Conservation (phyloP, 2,797 vertebrate species). For the Labroides dimidiatus region DNA sequence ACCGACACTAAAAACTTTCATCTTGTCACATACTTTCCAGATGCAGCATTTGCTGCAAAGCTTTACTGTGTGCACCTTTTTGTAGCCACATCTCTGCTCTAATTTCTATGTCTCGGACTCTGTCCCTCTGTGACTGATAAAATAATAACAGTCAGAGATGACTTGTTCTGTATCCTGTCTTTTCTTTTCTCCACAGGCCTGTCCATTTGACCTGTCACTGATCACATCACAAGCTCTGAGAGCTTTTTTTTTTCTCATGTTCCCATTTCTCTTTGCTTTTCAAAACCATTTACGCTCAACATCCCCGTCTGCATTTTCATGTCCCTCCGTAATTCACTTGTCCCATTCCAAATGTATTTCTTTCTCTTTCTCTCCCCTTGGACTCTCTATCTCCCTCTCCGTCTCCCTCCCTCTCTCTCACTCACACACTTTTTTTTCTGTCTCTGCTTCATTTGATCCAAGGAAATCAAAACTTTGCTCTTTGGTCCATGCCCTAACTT, state of each 20-base stretch:
- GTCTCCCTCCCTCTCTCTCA: slow-evolving; percentile 1
- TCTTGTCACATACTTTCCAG: neutral
- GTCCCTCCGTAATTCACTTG: slow-evolving; percentile 23
- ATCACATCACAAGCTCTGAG: slow-evolving; percentile 56
- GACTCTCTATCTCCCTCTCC: too few relatives aligned
- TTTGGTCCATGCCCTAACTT: slow-evolving; percentile 4
- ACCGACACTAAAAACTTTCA: neutral
- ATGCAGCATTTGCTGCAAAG: neutral
- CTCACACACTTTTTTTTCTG: slow-evolving; percentile 3
- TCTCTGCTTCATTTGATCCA: slow-evolving; percentile 16
- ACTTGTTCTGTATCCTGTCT: slow-evolving; percentile 34
- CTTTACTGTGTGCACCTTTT: slow-evolving; percentile 3
- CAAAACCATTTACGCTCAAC: slow-evolving; percentile 53
- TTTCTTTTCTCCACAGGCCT: slow-evolving; percentile 43
- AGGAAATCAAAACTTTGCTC: slow-evolving; percentile 23
- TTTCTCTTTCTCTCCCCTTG: too few relatives aligned
- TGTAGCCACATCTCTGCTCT: slow-evolving; percentile 32
- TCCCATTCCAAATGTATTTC: slow-evolving; percentile 14
- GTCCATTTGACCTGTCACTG: slow-evolving; percentile 63
- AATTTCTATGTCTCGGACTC: slow-evolving; percentile 35
- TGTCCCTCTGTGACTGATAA: slow-evolving; percentile 47
- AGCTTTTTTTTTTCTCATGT: slow-evolving; percentile 28
- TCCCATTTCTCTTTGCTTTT: slow-evolving; percentile 41
- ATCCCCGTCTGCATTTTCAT: slow-evolving; percentile 30
- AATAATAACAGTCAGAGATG: slow-evolving; percentile 55